Evolutionary conservation across 2,797 vertebrate species (phyloP), one percentile per base, ranked within the genome.

Genomic region (Lycodopsis pacificus): DNA sequence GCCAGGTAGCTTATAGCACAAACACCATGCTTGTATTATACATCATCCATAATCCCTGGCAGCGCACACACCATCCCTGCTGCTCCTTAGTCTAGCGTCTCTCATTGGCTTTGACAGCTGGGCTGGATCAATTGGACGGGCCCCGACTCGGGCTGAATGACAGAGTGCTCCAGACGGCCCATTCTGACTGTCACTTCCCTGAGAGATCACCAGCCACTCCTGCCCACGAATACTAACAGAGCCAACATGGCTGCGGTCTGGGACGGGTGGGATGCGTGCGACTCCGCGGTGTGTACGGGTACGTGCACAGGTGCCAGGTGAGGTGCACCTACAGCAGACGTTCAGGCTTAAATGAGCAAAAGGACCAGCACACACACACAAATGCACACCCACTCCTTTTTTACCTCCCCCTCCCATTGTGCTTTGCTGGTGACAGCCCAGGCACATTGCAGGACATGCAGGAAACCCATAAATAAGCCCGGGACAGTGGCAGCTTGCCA

Each of bases 101-200:
- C 90, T 93, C 88, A 93, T 91, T 91, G 92, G 87, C 83, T 89
- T 75, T 91, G 94, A 93, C 94, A 94, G 91, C 87, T 80, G 88
- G 89, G 89, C 77, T 83, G 91, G 92, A 94, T 94, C 92, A 92
- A 90, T 88, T 91, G 91, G 92, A 88, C 88, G 87, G 87, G 83
- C 68, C 65, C 79, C 73, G 89, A 89, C 90, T 88, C 77, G 58
- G 71, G 48, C 81, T 78, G 90, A 93, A 89, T 93, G 91, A 94
- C 91, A 83, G 91, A 92, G 91, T 79, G 91, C 82, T 87, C 80
- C 82, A 87, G 90, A 83, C 88, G 72, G 77, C 91, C 90, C 87
- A 88, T 93, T 93, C 82, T 82, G 81, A 87, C 93, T 94, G 94
- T 94, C 93, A 93, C 91, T 87, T 83, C 90, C 70, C 82, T 94